Percentiles rank a stretch among this genome's conserved stretches.
These are phyloP conservation scores for Drosophila simulans DNA, from an alignment of 1,140 invertebrate species.

Conservation along the genomic window DNA sequence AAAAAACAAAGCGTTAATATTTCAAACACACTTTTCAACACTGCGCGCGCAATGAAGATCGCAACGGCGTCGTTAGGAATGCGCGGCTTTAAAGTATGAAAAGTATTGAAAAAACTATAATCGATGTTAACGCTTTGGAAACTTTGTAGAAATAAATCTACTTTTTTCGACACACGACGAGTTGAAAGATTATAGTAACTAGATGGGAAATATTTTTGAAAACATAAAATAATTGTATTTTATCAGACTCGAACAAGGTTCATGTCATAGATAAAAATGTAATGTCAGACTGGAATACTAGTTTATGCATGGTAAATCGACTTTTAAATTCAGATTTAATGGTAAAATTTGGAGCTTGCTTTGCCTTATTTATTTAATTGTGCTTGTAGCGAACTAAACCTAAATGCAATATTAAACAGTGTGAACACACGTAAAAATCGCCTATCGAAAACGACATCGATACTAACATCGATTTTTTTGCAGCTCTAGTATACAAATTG, in stretches of 20 bases:
- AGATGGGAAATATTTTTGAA: background rate
- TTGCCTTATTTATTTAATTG: too few relatives aligned
- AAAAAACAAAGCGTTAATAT: constrained; percentile 71
- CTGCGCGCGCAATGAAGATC: constrained; percentile 37
- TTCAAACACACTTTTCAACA: constrained; percentile 72
- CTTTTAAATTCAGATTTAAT: too few relatives aligned
- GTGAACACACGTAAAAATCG: too few relatives aligned
- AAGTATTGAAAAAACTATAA: background rate
- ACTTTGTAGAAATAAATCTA: background rate
- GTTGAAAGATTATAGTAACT: background rate
- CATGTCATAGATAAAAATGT: too few relatives aligned
- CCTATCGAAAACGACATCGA: too few relatives aligned
- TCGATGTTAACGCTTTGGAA: background rate
- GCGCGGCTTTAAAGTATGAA: background rate
- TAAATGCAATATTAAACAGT: too few relatives aligned
- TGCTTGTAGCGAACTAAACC: too few relatives aligned
- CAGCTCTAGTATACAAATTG: constrained; percentile 23
- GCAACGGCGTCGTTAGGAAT: constrained; percentile 22
- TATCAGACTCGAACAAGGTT: too few relatives aligned
- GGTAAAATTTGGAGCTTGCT: too few relatives aligned
- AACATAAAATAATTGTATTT: background rate
- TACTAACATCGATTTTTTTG: too few relatives aligned
- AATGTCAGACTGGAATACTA: too few relatives aligned
- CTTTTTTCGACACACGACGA: background rate
- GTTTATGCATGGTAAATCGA: too few relatives aligned